A percentile compares a stretch with the other conserved stretches of the same genome.
Evolutionary conservation across 2,888 invertebrate genomes (phyloP).

Genomic region (Spodoptera exigua): DNA sequence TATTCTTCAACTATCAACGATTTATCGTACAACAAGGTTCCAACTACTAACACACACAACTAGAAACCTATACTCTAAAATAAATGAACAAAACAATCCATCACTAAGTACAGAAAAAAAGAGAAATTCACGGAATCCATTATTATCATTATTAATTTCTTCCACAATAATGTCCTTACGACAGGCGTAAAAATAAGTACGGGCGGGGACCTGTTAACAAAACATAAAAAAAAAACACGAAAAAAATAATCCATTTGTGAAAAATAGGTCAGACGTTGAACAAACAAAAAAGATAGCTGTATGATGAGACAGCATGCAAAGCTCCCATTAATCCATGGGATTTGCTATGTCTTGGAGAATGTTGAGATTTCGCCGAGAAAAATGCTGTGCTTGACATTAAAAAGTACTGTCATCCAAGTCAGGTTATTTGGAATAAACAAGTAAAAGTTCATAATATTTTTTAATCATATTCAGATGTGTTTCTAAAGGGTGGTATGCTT

Average conservation of each 20-base stretch:
- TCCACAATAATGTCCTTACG: conserved; percentile 16
- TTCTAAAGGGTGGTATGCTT: too few relatives aligned
- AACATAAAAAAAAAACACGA: conserved; percentile 22
- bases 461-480: too few relatives aligned
- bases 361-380: conserved; percentile 51
- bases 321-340: conserved; percentile 55
- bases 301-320: conserved; percentile 40
- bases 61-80: too few relatives aligned
- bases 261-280: conserved; percentile 49
- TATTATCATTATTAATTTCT: conserved; percentile 14
- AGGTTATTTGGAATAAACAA: neutral
- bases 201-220: conserved; percentile 34
- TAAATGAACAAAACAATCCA: neutral
- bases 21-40: too few relatives aligned
- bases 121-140: neutral
- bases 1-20: too few relatives aligned
- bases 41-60: too few relatives aligned
- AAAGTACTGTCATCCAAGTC: conserved; percentile 30
- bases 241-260: conserved; percentile 31
- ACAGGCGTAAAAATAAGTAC: conserved; percentile 44
- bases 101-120: neutral
- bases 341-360: conserved; percentile 47
- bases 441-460: too few relatives aligned
- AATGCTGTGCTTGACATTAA: conserved; percentile 35
- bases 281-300: conserved; percentile 29